These are phyloP conservation scores for Salmo trutta DNA, from an alignment of 2,797 vertebrate species.

Conservation along the genomic window DNA sequence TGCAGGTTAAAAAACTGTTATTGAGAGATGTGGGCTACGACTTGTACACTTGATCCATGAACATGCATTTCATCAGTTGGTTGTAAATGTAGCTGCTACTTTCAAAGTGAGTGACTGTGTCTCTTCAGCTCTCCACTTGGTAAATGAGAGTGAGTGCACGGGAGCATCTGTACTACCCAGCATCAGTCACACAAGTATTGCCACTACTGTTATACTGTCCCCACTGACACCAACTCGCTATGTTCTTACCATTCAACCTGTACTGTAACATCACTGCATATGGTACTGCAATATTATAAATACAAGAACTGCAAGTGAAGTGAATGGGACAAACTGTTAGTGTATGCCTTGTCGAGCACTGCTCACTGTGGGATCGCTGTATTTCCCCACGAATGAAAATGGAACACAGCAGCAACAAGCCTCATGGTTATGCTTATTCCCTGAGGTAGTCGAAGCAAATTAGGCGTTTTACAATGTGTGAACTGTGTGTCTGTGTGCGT, in stretches of 20 bases:
- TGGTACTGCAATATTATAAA: slow-evolving; percentile 11
- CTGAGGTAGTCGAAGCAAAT: slow-evolving; percentile 50
- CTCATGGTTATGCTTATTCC: slow-evolving; percentile 44
- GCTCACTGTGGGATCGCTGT: slow-evolving; percentile 49
- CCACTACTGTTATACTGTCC: not conserved
- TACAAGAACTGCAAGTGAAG: not conserved
- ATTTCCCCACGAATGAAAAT: slow-evolving; percentile 54
- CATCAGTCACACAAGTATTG: not conserved
- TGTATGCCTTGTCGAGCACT: slow-evolving; percentile 41
- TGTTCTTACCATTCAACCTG: not conserved
- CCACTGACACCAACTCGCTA: not conserved
- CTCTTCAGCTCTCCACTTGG: not conserved
- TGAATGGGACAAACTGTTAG: slow-evolving; percentile 40
- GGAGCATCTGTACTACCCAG: not conserved
- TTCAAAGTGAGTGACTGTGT: not conserved
- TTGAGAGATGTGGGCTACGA: no score
- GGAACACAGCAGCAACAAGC: slow-evolving; percentile 46
- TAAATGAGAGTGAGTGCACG: not conserved
- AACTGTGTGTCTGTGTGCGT: slow-evolving; percentile 36
- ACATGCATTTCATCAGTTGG: slow-evolving; percentile 48
- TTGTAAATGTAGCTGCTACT: slow-evolving; percentile 18
- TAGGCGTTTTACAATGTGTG: slow-evolving; percentile 50
- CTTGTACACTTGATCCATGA: slow-evolving; percentile 16
- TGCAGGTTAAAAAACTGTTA: no score
- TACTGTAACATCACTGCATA: slow-evolving; percentile 19